phyloP scores from a whole-genome alignment of 2,888 invertebrate species.

The Dynastes maya region DNA sequence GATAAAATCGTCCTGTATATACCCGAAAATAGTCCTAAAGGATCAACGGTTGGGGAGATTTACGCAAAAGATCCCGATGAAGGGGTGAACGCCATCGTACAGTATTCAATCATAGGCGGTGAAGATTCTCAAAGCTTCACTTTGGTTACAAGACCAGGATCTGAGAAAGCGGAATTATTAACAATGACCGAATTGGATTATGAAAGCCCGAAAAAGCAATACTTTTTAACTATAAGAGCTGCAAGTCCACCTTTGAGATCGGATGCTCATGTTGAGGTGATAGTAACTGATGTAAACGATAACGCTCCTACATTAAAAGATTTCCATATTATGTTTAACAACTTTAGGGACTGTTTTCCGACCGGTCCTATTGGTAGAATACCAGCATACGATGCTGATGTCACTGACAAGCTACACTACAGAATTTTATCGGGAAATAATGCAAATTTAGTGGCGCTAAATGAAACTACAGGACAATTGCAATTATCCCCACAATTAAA shows the following conservation, averaged over 20 bases:
- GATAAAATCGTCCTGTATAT: slow-evolving; percentile 92
- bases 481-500: slow-evolving; percentile 93
- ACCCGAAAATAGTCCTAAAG: slow-evolving; percentile 96
- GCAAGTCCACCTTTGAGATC: slow-evolving; percentile 92
- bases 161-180: slow-evolving; percentile 89
- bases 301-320: slow-evolving; percentile 94
- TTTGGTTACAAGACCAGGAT: slow-evolving; percentile 85
- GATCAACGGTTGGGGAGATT: slow-evolving; percentile 93
- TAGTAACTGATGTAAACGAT: slow-evolving; percentile 95
- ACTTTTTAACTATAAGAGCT: slow-evolving; percentile 90
- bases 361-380: slow-evolving; percentile 92
- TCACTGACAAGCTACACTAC: slow-evolving; percentile 88
- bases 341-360: slow-evolving; percentile 94
- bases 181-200: slow-evolving; percentile 95
- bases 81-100: slow-evolving; percentile 91
- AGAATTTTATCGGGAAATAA: slow-evolving; percentile 93
- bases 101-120: slow-evolving; percentile 95
- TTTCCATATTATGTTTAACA: slow-evolving; percentile 94
- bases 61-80: slow-evolving; percentile 94
- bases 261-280: slow-evolving; percentile 89
- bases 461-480: slow-evolving; percentile 87
- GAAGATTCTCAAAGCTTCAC: slow-evolving; percentile 92
- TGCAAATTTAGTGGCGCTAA: slow-evolving; percentile 89
- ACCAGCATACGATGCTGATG: slow-evolving; percentile 96
- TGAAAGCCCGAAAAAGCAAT: slow-evolving; percentile 93